Conservation (phyloP, 2,113 vertebrate genomes). For the Hemichromis elongatus region DNA sequence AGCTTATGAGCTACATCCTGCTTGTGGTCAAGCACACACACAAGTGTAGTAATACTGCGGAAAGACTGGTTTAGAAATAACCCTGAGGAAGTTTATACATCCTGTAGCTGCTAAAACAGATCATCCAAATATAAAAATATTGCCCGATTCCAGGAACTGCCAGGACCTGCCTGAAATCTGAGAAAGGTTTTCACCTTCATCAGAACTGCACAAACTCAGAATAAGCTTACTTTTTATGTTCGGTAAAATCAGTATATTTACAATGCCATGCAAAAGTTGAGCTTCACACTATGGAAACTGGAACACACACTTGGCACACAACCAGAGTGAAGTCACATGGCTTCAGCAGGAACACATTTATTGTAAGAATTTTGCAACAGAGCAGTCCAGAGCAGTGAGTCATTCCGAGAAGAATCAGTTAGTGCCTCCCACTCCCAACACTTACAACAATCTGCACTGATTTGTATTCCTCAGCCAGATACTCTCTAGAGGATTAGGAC, state of each 20-base stretch:
- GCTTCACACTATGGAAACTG: background rate
- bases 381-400: background rate
- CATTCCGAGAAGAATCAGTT: background rate
- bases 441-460: background rate
- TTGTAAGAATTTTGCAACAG: background rate
- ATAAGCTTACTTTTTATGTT: too few relatives aligned
- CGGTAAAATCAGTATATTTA: too few relatives aligned
- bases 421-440: background rate
- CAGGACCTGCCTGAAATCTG: background rate
- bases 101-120: background rate
- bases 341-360: background rate
- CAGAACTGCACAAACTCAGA: too few relatives aligned
- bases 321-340: background rate
- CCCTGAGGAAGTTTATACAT: background rate
- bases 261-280: too few relatives aligned
- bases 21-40: background rate
- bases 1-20: background rate
- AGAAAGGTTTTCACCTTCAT: too few relatives aligned
- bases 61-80: background rate
- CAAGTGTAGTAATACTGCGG: background rate
- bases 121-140: background rate
- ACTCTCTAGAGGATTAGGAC: background rate
- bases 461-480: background rate
- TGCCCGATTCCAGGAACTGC: background rate
- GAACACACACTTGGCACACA: background rate